These are phyloP conservation scores for Phasianus colchicus DNA, from an alignment of 2,113 vertebrate genomes.

Conservation along the genomic window DNA sequence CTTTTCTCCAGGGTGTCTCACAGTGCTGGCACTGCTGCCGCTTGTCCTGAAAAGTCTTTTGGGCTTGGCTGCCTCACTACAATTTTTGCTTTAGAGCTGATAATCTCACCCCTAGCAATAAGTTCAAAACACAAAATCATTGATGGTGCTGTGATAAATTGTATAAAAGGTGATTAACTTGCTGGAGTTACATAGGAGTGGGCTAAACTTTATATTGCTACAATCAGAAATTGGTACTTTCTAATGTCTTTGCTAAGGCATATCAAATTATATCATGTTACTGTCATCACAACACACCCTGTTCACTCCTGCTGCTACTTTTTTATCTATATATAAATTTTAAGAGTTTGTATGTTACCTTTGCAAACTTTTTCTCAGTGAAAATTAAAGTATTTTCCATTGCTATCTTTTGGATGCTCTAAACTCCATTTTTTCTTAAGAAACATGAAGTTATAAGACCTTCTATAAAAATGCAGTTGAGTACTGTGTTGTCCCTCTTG, in stretches of 20 bases:
- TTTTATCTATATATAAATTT: not conserved
- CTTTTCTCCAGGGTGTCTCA: not conserved
- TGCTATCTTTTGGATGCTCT: not conserved
- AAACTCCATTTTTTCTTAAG: not conserved
- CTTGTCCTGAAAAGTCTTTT: not conserved
- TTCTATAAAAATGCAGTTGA: not conserved
- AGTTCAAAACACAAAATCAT: not conserved
- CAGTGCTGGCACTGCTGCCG: not conserved
- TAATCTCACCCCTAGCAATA: rapidly evolving
- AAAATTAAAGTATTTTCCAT: not conserved
- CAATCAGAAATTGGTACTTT: not conserved
- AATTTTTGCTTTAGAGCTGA: not conserved
- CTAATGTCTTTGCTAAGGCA: not conserved
- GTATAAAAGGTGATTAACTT: not conserved
- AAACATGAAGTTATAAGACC: not conserved
- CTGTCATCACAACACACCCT: not conserved
- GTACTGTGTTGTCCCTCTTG: not conserved
- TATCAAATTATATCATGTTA: not conserved
- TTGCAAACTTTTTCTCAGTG: not conserved
- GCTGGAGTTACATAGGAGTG: not conserved
- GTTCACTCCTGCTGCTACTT: not conserved
- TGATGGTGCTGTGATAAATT: not conserved
- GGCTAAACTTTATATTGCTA: not conserved
- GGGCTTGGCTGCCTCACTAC: not conserved
- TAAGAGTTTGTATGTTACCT: not conserved